These are phyloP conservation scores for Tachysurus vachellii DNA, from an alignment of 2,113 vertebrate species.

Conservation along the genomic window DNA sequence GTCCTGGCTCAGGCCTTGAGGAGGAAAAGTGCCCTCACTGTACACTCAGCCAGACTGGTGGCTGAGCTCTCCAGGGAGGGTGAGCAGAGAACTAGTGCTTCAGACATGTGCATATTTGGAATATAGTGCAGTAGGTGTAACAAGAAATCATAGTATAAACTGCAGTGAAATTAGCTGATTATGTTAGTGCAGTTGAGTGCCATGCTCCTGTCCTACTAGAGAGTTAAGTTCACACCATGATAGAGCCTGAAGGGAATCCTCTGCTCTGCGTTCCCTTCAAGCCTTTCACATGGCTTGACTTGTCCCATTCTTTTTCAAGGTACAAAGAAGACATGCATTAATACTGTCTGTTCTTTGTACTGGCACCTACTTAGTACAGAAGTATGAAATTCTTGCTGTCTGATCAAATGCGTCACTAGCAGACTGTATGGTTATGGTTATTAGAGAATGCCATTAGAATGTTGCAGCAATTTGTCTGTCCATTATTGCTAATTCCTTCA, in stretches of 20 bases:
- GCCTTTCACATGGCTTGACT: neutral
- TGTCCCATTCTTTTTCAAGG: neutral
- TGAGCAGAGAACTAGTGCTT: slow-evolving; percentile 54
- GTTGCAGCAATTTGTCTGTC: neutral
- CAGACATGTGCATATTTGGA: neutral
- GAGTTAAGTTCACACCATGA: neutral
- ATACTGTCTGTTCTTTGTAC: neutral
- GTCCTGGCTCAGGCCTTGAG: slow-evolving; percentile 75
- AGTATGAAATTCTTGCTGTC: neutral
- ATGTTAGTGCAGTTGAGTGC: neutral
- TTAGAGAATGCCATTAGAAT: too few species aligned
- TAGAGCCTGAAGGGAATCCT: neutral
- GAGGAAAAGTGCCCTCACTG: slow-evolving; percentile 67
- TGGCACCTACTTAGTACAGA: neutral
- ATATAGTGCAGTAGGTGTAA: neutral
- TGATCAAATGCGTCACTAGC: neutral
- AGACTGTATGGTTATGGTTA: neutral
- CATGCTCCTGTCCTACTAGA: neutral
- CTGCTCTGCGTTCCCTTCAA: neutral
- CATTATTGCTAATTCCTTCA: neutral
- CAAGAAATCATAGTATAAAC: neutral
- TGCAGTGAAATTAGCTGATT: neutral
- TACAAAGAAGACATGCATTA: neutral
- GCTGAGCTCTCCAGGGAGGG: slow-evolving; percentile 82
- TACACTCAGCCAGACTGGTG: slow-evolving; percentile 76